A percentile compares a stretch with the other conserved stretches of the same genome.
Conservation (phyloP, 2,888 invertebrate genomes). For the Blastobasis lacticolella region DNA sequence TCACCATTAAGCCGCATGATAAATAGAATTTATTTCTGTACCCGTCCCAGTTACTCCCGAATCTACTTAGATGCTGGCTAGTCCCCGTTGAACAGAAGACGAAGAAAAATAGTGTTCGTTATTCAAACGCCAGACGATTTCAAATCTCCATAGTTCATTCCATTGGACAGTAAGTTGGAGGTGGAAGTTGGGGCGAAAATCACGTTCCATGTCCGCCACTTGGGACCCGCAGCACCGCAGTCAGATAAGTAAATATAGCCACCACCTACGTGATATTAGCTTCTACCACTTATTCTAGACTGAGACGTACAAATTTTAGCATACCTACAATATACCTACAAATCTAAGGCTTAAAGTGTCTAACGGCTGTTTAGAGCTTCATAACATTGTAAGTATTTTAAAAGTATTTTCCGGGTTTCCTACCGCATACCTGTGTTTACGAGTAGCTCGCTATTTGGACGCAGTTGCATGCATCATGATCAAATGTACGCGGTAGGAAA, state of each 20-base stretch:
- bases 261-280: conserved; percentile 34
- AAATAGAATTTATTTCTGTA: no score
- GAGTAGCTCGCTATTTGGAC: no score
- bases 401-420: no score
- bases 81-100: background rate
- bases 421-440: no score
- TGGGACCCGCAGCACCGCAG: conserved; percentile 23
- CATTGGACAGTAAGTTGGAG: conserved; percentile 29
- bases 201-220: conserved; percentile 36
- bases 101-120: background rate
- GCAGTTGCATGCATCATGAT: no score
- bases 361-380: no score
- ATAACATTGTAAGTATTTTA: no score
- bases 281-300: conserved; percentile 4
- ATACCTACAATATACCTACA: no score
- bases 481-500: no score
- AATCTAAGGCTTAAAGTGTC: no score
- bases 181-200: conserved; percentile 28
- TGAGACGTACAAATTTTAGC: no score
- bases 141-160: background rate
- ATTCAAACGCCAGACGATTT: conserved; percentile 1
- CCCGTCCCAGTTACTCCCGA: no score
- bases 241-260: conserved; percentile 50
- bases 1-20: background rate
- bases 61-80: background rate